Conservation (phyloP, 2,888 invertebrate genomes). For the Xestia xanthographa region DNA sequence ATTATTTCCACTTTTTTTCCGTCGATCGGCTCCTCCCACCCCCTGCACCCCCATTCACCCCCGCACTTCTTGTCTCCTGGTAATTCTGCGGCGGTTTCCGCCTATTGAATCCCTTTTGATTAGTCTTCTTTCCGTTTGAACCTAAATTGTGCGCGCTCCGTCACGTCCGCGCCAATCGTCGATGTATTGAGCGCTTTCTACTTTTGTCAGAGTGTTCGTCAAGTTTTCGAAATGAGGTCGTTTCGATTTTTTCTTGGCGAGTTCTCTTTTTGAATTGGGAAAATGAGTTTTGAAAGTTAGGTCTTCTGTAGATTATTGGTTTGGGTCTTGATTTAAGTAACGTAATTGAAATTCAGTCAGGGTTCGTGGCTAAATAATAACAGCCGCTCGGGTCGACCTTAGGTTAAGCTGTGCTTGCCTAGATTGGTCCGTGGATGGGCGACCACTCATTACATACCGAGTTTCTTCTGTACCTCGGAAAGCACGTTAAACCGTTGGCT, state of each 20-base stretch:
- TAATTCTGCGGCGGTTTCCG: constrained; percentile 86
- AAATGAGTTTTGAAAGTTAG: constrained; percentile 3
- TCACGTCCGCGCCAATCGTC: constrained; percentile 82
- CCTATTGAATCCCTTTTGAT: constrained; percentile 90
- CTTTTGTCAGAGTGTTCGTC: constrained; percentile 78
- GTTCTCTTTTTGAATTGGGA: constrained; percentile 34
- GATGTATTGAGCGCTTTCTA: constrained; percentile 79
- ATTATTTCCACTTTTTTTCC: constrained; percentile 90
- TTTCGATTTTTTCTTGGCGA: constrained; percentile 37
- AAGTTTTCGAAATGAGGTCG: constrained; percentile 57
- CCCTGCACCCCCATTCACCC: constrained; percentile 54
- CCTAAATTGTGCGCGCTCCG: constrained; percentile 82
- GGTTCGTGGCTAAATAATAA: too few relatives aligned
- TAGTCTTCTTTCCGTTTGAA: constrained; percentile 89
- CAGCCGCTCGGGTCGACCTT: too few relatives aligned
- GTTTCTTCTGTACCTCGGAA: too few relatives aligned
- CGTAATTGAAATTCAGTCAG: background rate
- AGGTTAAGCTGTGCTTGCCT: too few relatives aligned
- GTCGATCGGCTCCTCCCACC: constrained; percentile 68
- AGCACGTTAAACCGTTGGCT: too few relatives aligned
- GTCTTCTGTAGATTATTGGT: background rate
- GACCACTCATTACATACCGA: too few relatives aligned
- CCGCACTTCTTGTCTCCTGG: constrained; percentile 65
- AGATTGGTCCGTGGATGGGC: too few relatives aligned
- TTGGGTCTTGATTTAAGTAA: background rate